Conservation (phyloP, 2,113 vertebrate species). For the Mesembrinibis cayennensis region DNA sequence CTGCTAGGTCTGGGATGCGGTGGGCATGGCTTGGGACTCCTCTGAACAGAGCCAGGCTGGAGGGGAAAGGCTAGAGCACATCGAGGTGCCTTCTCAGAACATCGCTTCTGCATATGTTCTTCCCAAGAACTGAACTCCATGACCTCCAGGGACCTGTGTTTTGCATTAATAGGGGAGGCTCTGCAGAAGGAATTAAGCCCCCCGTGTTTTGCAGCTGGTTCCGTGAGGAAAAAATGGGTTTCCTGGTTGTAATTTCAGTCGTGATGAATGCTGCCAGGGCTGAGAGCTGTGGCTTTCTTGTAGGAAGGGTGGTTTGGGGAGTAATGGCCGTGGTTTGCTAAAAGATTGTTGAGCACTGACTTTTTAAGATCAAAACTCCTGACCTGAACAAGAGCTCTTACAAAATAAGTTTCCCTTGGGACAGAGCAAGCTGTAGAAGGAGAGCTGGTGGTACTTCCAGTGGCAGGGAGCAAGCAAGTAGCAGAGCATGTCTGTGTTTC, state of each 20-base stretch:
- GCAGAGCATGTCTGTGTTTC: background rate
- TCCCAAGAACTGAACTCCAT: background rate
- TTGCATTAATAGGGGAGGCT: background rate
- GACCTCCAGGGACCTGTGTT: background rate
- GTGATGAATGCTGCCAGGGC: too few relatives aligned
- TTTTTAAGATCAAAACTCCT: background rate
- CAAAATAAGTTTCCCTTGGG: background rate
- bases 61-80: too few relatives aligned
- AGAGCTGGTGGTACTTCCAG: background rate
- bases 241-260: background rate
- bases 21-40: background rate
- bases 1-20: background rate
- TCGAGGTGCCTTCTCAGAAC: background rate
- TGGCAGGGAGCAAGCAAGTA: background rate
- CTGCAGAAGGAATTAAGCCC: background rate
- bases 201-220: accelerated
- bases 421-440: background rate
- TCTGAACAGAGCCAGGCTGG: background rate
- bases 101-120: accelerated
- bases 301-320: background rate
- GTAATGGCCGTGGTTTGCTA: background rate
- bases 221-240: background rate
- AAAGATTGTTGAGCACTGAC: background rate
- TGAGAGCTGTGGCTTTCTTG: background rate
- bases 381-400: background rate